Evolutionary conservation across 2,797 vertebrate genomes (phyloP).

Genomic region (Enoplosus armatus): DNA sequence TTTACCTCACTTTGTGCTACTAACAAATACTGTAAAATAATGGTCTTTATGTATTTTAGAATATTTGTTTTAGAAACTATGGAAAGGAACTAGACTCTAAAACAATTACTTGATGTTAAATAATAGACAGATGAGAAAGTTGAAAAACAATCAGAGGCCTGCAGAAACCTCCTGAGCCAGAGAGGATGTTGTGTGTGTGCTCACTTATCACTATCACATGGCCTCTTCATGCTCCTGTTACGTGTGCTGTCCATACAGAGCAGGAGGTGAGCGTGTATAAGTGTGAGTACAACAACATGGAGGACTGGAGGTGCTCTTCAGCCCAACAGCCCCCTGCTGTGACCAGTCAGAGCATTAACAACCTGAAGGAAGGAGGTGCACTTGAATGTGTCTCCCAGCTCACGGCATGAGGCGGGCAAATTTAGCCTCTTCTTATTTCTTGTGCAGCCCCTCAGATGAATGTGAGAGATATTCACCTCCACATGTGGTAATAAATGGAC

Average conservation of each 20-base stretch:
- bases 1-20: background rate
- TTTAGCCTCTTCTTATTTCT: slow-evolving; percentile 24
- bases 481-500: slow-evolving; percentile 54
- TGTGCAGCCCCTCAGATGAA: slow-evolving; percentile 17
- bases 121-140: background rate
- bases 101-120: background rate
- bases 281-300: slow-evolving; percentile 23
- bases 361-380: background rate
- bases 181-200: background rate
- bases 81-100: background rate
- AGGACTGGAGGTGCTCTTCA: slow-evolving; percentile 6
- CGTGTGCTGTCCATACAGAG: slow-evolving; percentile 5
- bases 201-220: background rate
- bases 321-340: slow-evolving; percentile 37
- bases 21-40: background rate
- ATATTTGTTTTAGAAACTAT: background rate
- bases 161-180: background rate
- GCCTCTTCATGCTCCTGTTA: background rate
- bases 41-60: background rate
- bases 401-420: background rate
- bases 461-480: slow-evolving; percentile 19
- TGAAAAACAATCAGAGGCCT: background rate
- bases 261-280: background rate
- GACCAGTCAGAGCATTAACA: slow-evolving; percentile 35
- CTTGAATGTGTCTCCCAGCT: slow-evolving; percentile 2